Evolutionary conservation across 2,797 vertebrate species (phyloP).

Genomic region (Ammospiza maritima): DNA sequence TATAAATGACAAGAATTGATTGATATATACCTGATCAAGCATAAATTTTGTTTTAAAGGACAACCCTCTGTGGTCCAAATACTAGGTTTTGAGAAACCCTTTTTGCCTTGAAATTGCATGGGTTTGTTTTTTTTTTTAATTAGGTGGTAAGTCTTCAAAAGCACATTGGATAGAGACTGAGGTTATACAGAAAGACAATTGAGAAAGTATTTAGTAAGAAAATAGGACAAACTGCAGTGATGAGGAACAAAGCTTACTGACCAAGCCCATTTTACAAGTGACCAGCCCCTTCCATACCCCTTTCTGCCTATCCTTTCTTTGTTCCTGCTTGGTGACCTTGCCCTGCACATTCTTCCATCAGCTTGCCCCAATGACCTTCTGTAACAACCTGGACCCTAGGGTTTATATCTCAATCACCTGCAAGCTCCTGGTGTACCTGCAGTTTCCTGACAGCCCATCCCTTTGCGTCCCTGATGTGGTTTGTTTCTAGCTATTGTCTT

Average conservation of each 20-base stretch:
- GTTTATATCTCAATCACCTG: background rate
- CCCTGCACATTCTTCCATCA: background rate
- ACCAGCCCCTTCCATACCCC: accelerated
- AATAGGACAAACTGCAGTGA: background rate
- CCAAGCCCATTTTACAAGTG: background rate
- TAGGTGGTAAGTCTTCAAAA: background rate
- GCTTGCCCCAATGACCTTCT: accelerated
- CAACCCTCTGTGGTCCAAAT: background rate
- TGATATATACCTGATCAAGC: background rate
- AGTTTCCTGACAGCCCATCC: background rate
- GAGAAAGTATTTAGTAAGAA: background rate
- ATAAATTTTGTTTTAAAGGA: background rate
- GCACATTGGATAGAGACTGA: background rate
- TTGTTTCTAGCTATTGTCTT: background rate
- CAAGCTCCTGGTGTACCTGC: background rate
- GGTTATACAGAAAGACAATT: background rate
- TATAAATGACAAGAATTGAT: background rate
- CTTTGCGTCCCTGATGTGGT: background rate
- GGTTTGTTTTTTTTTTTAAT: background rate
- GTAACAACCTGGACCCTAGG: background rate
- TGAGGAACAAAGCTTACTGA: background rate
- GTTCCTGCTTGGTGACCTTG: background rate
- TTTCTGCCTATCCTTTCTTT: background rate
- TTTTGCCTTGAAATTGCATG: background rate
- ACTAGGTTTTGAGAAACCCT: background rate